Base-by-base conservation (phyloP, 1,140 invertebrate species). In the Calephelis virginiensis region DNA sequence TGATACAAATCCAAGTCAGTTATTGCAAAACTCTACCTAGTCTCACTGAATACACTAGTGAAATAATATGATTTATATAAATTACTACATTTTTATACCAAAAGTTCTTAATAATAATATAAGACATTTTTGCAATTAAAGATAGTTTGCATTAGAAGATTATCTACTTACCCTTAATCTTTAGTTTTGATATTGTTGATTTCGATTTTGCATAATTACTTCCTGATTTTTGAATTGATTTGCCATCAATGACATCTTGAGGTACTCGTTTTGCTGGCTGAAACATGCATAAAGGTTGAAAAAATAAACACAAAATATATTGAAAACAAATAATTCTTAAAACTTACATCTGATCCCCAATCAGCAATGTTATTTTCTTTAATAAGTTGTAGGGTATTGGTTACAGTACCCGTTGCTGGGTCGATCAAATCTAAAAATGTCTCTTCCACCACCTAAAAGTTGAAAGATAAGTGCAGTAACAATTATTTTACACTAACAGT, bases 291-390 rank as follows among this genome's bases (percentile, higher is more conserved):
- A 17, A 28, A 50, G 13, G 13, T 50, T 6, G 14, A 17, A 50
- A 50, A 50, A 56, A 53, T 3, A 17, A 17, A 17, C 17, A 17
- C 17, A 17, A 17, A 17, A 17, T 17, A 3, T 17, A 17, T 17
- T 17, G 17, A 17, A 17, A 17, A 11, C 2, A 0, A 11, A 46
- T 6, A 0, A 47, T 14, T 8, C 13, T 43, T 63, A 63, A 69
- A 50, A 92, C 91, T 91, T 91, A 95, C 94, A 89, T 97, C 95
- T n/a, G 94, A 93, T 8, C 96, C 96, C 97, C 97, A 98, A 63
- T 93, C 89, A n/a, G 94, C 95, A 68, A 97, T 94, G 67, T 93
- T 94, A 78, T 96, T 95, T 74, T 95, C 93, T 46, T 93, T 93
- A 49, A 98, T 94, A 38, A 95, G 80, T 68, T 94, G 91, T 14